phyloP scores from a whole-genome alignment of 30 jellyfish, hydroid and myxozoan species.

The Aurelia coerulea region DNA sequence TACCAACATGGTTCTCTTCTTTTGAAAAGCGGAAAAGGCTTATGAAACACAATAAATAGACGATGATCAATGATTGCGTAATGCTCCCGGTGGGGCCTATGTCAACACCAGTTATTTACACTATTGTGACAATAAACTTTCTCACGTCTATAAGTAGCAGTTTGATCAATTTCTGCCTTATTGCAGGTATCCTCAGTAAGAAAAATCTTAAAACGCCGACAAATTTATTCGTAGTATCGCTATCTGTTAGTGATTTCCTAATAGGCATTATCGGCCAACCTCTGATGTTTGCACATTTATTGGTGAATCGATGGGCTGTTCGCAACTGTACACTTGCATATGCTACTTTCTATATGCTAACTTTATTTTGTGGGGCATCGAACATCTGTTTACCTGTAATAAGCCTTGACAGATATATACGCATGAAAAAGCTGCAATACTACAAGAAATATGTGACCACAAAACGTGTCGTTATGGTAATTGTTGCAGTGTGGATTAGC shows the following conservation, averaged over 20 bases:
- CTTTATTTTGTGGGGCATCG: conserved; percentile 57
- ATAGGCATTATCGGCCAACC: conserved; percentile 61
- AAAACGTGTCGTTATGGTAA: conserved; percentile 38
- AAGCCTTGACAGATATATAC: conserved; percentile 59
- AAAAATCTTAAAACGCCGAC: not conserved
- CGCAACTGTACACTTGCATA: not conserved
- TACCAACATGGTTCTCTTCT: too few relatives aligned
- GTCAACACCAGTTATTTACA: too few relatives aligned
- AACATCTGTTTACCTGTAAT: conserved; percentile 58
- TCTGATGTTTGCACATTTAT: conserved; percentile 31
- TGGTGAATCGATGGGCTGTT: not conserved
- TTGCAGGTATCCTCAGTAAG: too few relatives aligned
- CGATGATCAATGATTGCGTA: too few relatives aligned
- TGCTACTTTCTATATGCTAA: not conserved
- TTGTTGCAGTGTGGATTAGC: conserved; percentile 28
- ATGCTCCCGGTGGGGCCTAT: too few relatives aligned
- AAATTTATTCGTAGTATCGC: conserved; percentile 44
- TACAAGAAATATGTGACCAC: conserved; percentile 53
- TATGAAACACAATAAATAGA: too few relatives aligned
- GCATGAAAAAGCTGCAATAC: conserved; percentile 64
- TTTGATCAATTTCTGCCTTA: too few relatives aligned
- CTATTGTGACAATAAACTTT: too few relatives aligned
- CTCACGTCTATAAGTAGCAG: too few relatives aligned
- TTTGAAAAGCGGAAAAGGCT: too few relatives aligned
- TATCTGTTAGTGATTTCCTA: conserved; percentile 52